A percentile compares a stretch with the other conserved stretches of the same genome.
Conservation (phyloP, 2,113 vertebrate genomes). For the Austrofundulus limnaeus region DNA sequence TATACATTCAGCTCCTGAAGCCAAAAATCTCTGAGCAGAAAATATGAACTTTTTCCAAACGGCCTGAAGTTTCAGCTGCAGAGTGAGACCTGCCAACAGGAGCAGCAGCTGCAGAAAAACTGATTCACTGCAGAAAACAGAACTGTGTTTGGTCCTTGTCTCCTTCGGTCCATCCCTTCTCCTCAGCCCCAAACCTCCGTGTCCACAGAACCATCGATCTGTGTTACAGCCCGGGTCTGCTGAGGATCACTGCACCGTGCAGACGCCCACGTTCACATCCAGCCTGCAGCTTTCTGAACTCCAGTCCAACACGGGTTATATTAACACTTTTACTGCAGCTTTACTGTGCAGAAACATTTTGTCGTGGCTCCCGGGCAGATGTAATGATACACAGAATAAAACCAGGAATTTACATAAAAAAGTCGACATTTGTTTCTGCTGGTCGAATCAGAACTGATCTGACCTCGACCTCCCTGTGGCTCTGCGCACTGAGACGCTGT, state of each 20-base stretch:
- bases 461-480: background rate
- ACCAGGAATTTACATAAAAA: background rate
- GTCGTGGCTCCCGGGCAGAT: background rate
- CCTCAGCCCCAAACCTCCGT: constrained; percentile 36
- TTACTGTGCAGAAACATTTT: background rate
- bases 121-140: constrained; percentile 67
- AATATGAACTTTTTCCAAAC: constrained; percentile 45
- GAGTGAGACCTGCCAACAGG: constrained; percentile 50
- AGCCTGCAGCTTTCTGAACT: constrained; percentile 35
- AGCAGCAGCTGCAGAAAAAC: constrained; percentile 50
- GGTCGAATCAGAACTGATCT: background rate
- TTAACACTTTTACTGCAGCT: constrained; percentile 4
- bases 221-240: constrained; percentile 61
- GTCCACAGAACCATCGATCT: constrained; percentile 68
- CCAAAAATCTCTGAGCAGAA: background rate
- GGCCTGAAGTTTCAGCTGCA: constrained; percentile 37
- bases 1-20: constrained; percentile 12
- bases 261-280: constrained; percentile 20
- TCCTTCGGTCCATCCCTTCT: constrained; percentile 14
- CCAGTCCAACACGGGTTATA: background rate
- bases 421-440: background rate
- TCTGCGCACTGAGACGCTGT: background rate
- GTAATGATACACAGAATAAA: background rate
- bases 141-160: constrained; percentile 24
- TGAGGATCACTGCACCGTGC: constrained; percentile 24